Percentiles rank a stretch among this genome's conserved stretches.
Conservation (phyloP, 2,888 invertebrate genomes). For the Herminia tarsipennalis region DNA sequence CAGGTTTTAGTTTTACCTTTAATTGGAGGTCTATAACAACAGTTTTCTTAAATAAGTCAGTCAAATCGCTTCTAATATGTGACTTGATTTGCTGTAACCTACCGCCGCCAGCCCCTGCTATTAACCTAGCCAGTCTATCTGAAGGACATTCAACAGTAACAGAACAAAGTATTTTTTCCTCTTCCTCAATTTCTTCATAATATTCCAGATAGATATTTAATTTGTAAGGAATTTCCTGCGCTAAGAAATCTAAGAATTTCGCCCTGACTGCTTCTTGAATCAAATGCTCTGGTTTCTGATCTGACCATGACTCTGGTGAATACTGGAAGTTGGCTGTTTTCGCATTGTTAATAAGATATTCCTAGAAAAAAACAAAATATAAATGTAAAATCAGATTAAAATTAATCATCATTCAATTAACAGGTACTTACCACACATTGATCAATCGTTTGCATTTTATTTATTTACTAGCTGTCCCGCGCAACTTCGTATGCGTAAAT, state of each 20-base stretch:
- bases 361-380: slow-evolving; percentile 72
- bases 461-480: too few species aligned
- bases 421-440: too few species aligned
- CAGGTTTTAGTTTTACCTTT: slow-evolving; percentile 52
- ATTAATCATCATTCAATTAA: too few species aligned
- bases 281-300: slow-evolving; percentile 89
- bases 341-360: slow-evolving; percentile 89
- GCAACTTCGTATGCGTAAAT: too few species aligned
- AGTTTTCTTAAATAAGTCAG: slow-evolving; percentile 87
- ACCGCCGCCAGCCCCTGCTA: slow-evolving; percentile 89
- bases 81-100: slow-evolving; percentile 90
- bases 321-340: slow-evolving; percentile 89
- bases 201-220: slow-evolving; percentile 88
- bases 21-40: slow-evolving; percentile 73
- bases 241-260: slow-evolving; percentile 92
- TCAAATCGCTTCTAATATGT: slow-evolving; percentile 87
- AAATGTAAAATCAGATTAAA: too few species aligned
- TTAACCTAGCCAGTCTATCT: slow-evolving; percentile 86
- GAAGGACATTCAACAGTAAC: slow-evolving; percentile 88
- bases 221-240: slow-evolving; percentile 94
- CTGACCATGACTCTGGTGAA: slow-evolving; percentile 88
- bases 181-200: slow-evolving; percentile 85
- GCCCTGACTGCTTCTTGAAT: slow-evolving; percentile 92
- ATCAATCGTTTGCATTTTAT: too few species aligned
- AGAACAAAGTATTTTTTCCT: slow-evolving; percentile 74